Conservation (phyloP, 2,113 vertebrate species). For the Amphiprion ocellaris region DNA sequence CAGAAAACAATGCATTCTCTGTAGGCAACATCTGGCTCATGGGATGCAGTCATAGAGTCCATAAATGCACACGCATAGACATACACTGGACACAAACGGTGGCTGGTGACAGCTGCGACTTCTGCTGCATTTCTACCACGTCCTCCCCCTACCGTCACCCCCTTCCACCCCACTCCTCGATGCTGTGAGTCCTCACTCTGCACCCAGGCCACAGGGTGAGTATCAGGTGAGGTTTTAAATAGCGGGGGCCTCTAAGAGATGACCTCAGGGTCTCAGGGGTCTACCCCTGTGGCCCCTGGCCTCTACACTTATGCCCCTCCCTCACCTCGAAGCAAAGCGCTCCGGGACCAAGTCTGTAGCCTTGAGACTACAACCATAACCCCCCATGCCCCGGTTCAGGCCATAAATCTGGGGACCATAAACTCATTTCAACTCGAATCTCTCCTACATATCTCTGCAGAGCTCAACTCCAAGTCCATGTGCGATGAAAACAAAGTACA, state of each 20-base stretch:
- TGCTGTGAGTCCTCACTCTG: slow-evolving; percentile 82
- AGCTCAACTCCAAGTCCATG: slow-evolving; percentile 10
- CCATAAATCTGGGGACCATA: slow-evolving; percentile 56
- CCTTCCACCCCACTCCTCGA: slow-evolving; percentile 36
- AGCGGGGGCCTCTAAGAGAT: slow-evolving; percentile 74
- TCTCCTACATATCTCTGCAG: slow-evolving; percentile 19
- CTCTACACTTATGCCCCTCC: slow-evolving; percentile 68
- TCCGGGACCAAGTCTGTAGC: slow-evolving; percentile 49
- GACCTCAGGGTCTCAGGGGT: slow-evolving; percentile 80
- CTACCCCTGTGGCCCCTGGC: slow-evolving; percentile 73
- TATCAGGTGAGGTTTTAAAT: slow-evolving; percentile 86
- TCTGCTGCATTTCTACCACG: slow-evolving; percentile 38
- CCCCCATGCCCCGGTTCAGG: slow-evolving; percentile 19
- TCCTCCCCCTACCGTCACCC: background rate
- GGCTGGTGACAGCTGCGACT: slow-evolving; percentile 74
- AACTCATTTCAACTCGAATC: slow-evolving; percentile 52
- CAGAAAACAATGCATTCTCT: background rate
- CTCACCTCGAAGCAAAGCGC: slow-evolving; percentile 54
- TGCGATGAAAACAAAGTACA: slow-evolving; percentile 34
- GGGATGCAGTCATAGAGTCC: background rate
- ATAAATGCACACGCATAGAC: slow-evolving; percentile 3
- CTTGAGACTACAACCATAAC: slow-evolving; percentile 53
- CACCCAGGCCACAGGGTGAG: slow-evolving; percentile 82
- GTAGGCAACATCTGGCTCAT: background rate
- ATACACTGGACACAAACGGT: slow-evolving; percentile 42